These are phyloP conservation scores for Bombus haemorrhoidalis DNA, from an alignment of 1,140 invertebrate species.

Conservation along the genomic window DNA sequence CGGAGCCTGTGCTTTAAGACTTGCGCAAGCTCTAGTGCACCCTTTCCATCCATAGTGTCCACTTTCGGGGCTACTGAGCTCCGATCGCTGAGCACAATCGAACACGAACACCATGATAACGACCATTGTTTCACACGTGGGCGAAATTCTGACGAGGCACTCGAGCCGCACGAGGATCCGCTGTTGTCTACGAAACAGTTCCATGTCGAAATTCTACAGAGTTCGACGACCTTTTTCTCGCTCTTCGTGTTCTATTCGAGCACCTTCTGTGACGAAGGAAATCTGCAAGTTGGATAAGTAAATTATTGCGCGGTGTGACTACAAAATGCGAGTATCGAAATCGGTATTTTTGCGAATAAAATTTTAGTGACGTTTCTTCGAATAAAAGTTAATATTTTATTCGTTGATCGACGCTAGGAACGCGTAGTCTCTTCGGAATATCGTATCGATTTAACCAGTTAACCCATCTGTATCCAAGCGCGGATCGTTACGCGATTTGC, in stretches of 20 bases:
- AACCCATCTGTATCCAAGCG: too few species aligned
- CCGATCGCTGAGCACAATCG: slow-evolving; percentile 1
- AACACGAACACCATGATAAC: not conserved
- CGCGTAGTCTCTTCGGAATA: too few species aligned
- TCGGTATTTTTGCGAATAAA: too few species aligned
- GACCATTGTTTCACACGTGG: slow-evolving; percentile 21
- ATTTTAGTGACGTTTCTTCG: too few species aligned
- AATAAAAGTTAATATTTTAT: too few species aligned
- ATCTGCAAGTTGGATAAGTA: not conserved
- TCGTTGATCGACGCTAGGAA: too few species aligned
- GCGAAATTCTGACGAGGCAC: slow-evolving; percentile 19
- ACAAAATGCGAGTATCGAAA: too few species aligned
- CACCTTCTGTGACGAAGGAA: not conserved
- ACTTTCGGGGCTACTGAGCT: slow-evolving; percentile 1
- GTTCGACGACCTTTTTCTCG: not conserved
- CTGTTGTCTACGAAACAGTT: not conserved
- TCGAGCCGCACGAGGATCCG: not conserved
- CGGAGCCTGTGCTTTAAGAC: slow-evolving; percentile 13
- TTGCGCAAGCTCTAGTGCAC: not conserved
- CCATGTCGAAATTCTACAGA: slow-evolving; percentile 8
- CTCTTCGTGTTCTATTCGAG: not conserved
- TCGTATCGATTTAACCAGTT: too few species aligned
- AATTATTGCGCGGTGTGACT: not conserved
- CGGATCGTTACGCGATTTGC: too few species aligned
- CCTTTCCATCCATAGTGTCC: not conserved